These are phyloP conservation scores for Cephalotes varians DNA, from an alignment of 2,888 invertebrate genomes.

Conservation along the genomic window DNA sequence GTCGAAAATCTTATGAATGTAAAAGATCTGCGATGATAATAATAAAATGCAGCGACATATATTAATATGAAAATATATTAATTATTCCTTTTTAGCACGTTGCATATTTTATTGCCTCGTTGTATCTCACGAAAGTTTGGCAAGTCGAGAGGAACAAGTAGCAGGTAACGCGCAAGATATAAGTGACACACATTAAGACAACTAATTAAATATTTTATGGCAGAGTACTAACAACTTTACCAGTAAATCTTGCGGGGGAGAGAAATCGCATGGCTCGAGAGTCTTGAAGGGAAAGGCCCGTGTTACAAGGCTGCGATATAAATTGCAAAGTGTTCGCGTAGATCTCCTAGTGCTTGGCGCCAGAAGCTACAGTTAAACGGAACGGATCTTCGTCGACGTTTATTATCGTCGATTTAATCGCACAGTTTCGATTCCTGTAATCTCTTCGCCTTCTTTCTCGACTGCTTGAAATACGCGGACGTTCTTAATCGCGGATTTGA, in stretches of 20 bases:
- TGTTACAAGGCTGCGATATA: constrained; percentile 63
- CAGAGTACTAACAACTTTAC: constrained; percentile 62
- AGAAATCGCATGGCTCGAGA: constrained; percentile 51
- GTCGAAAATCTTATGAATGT: neutral
- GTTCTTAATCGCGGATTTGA: constrained; percentile 6
- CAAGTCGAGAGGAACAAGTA: constrained; percentile 52
- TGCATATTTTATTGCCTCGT: neutral
- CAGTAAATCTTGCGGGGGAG: constrained; percentile 68
- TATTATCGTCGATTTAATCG: constrained; percentile 40
- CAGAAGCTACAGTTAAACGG: constrained; percentile 33
- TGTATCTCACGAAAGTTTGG: constrained; percentile 56
- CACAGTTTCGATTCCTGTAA: constrained; percentile 3
- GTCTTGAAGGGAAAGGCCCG: constrained; percentile 44
- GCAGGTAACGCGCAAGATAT: constrained; percentile 52
- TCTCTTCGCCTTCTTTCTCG: neutral
- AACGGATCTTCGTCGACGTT: neutral
- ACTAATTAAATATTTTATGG: constrained; percentile 76
- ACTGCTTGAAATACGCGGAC: neutral
- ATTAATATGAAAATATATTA: constrained; percentile 14
- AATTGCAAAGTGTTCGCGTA: constrained; percentile 68
- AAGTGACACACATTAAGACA: constrained; percentile 66
- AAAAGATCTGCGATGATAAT: neutral
- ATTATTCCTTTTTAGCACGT: constrained; percentile 17
- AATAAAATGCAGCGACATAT: neutral
- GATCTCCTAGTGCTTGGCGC: constrained; percentile 17